Conservation (phyloP, 30 jellyfish, hydroid and myxozoan species). For the Hydractinia symbiolongicarpus region DNA sequence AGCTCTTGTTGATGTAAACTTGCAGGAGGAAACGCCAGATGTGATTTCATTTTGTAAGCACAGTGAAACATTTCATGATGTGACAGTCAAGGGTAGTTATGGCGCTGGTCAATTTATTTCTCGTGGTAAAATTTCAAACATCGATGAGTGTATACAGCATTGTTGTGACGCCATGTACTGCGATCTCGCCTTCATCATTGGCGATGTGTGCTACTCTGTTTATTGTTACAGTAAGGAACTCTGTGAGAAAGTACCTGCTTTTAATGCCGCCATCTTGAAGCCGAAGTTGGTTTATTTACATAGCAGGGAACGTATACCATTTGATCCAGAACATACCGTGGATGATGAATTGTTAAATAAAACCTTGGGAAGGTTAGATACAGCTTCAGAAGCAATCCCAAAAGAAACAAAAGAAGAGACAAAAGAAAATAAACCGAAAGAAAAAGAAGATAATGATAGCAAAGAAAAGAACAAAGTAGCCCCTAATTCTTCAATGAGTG, state of each 20-base stretch:
- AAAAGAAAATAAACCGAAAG: neutral
- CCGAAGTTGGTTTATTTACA: constrained; percentile 70
- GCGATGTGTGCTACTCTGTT: constrained; percentile 64
- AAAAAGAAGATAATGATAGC: neutral
- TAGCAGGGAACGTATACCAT: constrained; percentile 53
- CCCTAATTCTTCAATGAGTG: neutral
- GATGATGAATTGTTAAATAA: constrained; percentile 14
- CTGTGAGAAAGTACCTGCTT: constrained; percentile 56
- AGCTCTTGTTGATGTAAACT: constrained; percentile 3
- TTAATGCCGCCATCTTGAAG: constrained; percentile 36
- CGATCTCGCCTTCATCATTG: constrained; percentile 73
- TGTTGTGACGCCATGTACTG: constrained; percentile 84
- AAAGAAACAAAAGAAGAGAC: neutral
- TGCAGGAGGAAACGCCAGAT: constrained; percentile 11
- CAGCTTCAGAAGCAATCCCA: neutral
- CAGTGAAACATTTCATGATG: constrained; percentile 61
- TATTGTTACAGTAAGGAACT: constrained; percentile 74
- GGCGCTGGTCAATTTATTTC: constrained; percentile 85
- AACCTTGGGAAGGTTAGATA: constrained; percentile 17
- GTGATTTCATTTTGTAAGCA: constrained; percentile 60
- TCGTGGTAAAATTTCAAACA: constrained; percentile 59
- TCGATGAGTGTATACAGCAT: constrained; percentile 68
- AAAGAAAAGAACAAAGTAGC: neutral
- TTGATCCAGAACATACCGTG: neutral
- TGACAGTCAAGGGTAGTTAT: constrained; percentile 84